Base-by-base conservation (phyloP, 1,140 invertebrate genomes). In the Melipona quadrifasciata region DNA sequence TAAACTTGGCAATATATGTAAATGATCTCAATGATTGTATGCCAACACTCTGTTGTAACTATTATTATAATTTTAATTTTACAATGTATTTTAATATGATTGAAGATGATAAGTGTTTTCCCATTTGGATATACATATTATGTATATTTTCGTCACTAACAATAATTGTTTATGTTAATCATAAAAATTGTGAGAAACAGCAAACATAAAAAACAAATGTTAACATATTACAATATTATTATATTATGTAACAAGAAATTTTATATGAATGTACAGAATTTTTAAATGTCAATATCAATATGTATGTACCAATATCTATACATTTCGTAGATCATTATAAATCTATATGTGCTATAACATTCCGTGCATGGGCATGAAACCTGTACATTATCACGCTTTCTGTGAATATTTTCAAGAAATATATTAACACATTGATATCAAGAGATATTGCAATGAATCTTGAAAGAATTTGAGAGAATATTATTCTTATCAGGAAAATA, bases 351-450 rank as follows among this genome's bases (percentile, higher is more conserved):
- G 5, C 1, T n/a, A 65, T 17, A 27, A 65, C n/a, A 47, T 47
- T 27, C 70, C 11, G 55, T 39, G n/a, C 34, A 21, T 72, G 79
- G 39, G 57, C 68, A 81, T 74, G 55, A 51, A 61, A 72, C 31
- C 19, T 3, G n/a, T 68, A 55, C 16, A 27, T 74, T 65, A 11
- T 65, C 72, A 74, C 16, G 27, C n/a, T 64, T 74, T 34, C 8
- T 39, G 31, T 0, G 11, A 39, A 65, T 65, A 16, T 47, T 39
- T 31, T 39, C 4, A 27, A 80, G n/a, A 47, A 68, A 31, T n/a
- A 21, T n/a, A 14, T 12, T 70, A 19, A 65, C 27, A 65, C 39
- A 65, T 17, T 31, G 27, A 27, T 39, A 24, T 47, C 24, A 5
- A 61, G 58, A n/a, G 5, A n/a, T 61, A 61, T 61, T 61, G 24